Base-by-base conservation (phyloP, 1,140 invertebrate species). In the Papilio dardanus region DNA sequence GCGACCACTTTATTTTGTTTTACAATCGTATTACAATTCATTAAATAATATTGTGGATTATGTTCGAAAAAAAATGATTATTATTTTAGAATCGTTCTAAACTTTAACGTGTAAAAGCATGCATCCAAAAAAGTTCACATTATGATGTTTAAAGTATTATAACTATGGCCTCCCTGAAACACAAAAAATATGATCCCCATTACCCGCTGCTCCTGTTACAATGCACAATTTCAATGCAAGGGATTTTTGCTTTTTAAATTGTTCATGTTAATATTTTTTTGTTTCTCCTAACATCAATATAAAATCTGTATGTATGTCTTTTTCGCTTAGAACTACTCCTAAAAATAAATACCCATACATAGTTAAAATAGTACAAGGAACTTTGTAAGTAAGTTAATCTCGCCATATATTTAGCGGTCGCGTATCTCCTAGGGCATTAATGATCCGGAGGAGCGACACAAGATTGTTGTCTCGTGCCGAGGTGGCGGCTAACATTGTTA, bases 401-500 rank as follows among this genome's bases (percentile, higher is more conserved):
- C 24, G 54, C 33, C 35, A 35, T 69, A 69, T 69, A 69, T 69
- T 42, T 42, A 69, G 31, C 67, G 35, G 67, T 69, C 33, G 33
- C 35, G 33, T 35, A 69, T 33, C 35, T 21, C 67, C 65, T 21
- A 67, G 65, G 65, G 65, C 65, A 67, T 67, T 67, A 35, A 67
- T 67, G 65, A 67, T 35, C 65, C 30, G 10, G 30, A 30, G 65
- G 28, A 67, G 33, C 33, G 67, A 40, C 35, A 69, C 33, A 69
- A 69, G 35, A 69, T 69, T 69, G 67, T 69, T 69, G 67, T 69
- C 67, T 69, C 35, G 3, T n/a, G 35, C 35, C 14, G 67, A 69
- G 67, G 67, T 69, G 67, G 31, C 67, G 19, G 67, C 31, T 69
- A 69, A 69, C 67, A 69, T 69, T 69, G 67, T 40, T 69, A 69